Conservation (phyloP, 2,888 invertebrate species). For the Sesia apiformis region DNA sequence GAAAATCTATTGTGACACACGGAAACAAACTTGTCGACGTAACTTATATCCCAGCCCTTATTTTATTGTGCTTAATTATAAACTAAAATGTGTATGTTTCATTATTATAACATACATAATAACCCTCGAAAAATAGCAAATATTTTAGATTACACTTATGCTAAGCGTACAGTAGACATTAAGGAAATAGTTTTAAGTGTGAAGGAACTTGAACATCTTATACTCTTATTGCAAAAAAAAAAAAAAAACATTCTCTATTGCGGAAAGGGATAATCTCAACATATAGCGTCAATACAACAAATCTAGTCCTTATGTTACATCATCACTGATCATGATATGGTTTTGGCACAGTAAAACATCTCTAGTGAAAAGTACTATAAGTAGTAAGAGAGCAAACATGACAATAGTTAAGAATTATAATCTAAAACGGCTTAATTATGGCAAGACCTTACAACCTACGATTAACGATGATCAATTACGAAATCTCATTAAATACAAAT, state of each 20-base stretch:
- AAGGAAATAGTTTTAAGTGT: conserved; percentile 36
- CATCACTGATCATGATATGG: conserved; percentile 65
- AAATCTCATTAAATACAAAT: neutral
- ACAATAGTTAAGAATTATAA: conserved; percentile 13
- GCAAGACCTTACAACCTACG: conserved; percentile 26
- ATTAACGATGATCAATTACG: neutral
- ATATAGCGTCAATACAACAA: neutral
- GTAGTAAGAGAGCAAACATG: conserved; percentile 32
- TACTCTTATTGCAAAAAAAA: conserved; percentile 4
- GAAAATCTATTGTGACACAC: neutral
- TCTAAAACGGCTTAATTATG: conserved; percentile 27
- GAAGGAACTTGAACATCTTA: conserved; percentile 54
- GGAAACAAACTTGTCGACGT: conserved; percentile 24
- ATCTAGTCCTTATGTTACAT: conserved; percentile 14
- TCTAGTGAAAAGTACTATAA: conserved; percentile 6
- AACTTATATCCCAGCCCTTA: conserved; percentile 55
- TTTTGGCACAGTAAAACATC: conserved; percentile 34
- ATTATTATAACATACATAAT: conserved; percentile 46
- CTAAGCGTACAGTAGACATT: conserved; percentile 39
- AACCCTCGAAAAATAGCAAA: conserved; percentile 68
- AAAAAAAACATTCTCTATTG: conserved; percentile 3
- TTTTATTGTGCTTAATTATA: conserved; percentile 57
- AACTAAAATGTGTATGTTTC: conserved; percentile 48
- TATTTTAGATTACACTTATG: conserved; percentile 51
- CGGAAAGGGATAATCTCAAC: conserved; percentile 1